Conservation (phyloP, 2,797 vertebrate species). For the Microctenopoma lineatum region DNA sequence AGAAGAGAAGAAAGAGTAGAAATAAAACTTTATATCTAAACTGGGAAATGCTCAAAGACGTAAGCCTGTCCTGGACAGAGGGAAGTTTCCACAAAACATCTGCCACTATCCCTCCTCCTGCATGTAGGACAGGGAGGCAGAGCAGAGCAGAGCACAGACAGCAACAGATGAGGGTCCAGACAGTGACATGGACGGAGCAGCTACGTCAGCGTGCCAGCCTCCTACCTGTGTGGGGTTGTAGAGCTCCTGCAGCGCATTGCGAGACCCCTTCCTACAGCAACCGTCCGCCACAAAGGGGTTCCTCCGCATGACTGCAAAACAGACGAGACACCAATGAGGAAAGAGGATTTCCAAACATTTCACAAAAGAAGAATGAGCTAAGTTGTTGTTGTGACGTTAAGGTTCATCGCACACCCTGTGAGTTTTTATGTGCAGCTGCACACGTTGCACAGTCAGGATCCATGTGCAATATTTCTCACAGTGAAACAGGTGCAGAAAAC, state of each 20-base stretch:
- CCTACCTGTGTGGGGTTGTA: constrained; percentile 94
- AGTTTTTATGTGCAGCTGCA: too few species aligned
- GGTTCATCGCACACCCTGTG: too few species aligned
- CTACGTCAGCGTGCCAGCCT: neutral
- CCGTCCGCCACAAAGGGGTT: constrained; percentile 92
- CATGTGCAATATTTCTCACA: too few species aligned
- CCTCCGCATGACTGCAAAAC: constrained; percentile 91
- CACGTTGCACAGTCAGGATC: too few species aligned
- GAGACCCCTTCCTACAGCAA: constrained; percentile 94
- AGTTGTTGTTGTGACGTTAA: too few species aligned
- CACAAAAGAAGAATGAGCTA: neutral
- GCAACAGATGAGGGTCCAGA: constrained; percentile 1
- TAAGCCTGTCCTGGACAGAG: too few species aligned
- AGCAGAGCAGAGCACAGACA: neutral
- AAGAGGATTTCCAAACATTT: constrained; percentile 1
- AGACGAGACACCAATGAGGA: constrained; percentile 31
- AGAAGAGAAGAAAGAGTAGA: constrained; percentile 10
- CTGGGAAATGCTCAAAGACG: constrained; percentile 15
- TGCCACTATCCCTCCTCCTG: too few species aligned
- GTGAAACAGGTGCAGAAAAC: too few species aligned
- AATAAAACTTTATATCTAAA: constrained; percentile 15
- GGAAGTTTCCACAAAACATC: constrained; percentile 1
- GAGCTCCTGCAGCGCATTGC: constrained; percentile 94
- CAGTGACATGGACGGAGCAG: neutral
- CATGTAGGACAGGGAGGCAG: too few species aligned